phyloP scores from a whole-genome alignment of 2,888 invertebrate genomes.

The Macrophya annulata region DNA sequence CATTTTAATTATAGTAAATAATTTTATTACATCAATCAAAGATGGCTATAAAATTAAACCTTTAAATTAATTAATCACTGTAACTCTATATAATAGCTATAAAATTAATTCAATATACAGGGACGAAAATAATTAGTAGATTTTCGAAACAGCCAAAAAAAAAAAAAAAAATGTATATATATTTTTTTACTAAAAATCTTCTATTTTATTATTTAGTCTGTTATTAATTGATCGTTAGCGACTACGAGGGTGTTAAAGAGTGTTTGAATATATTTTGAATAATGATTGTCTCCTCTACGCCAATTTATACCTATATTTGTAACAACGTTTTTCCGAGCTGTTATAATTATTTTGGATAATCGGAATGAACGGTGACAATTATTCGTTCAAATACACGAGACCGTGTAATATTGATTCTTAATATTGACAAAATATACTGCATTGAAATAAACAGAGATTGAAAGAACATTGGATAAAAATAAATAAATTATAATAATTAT shows the following conservation, averaged over 20 bases:
- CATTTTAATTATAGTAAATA: background rate
- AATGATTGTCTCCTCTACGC: background rate
- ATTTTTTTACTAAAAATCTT: no score
- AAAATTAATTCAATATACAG: no score
- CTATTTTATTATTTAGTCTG: background rate
- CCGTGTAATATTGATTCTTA: constrained; percentile 1
- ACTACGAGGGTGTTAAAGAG: background rate
- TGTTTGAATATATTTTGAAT: background rate
- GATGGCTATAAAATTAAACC: background rate
- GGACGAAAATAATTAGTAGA: no score
- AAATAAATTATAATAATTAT: background rate
- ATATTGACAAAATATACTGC: background rate
- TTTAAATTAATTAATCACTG: background rate
- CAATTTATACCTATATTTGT: background rate
- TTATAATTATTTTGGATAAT: background rate
- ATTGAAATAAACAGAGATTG: background rate
- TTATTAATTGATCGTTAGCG: background rate
- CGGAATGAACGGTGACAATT: constrained; percentile 6
- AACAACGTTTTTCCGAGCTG: background rate
- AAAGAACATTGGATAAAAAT: background rate
- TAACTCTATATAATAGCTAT: no score
- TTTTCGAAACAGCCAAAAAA: background rate
- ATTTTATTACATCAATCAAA: background rate
- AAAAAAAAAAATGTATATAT: background rate
- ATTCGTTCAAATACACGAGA: background rate